Conservation (phyloP, 2,797 vertebrate genomes). For the Anguilla anguilla region DNA sequence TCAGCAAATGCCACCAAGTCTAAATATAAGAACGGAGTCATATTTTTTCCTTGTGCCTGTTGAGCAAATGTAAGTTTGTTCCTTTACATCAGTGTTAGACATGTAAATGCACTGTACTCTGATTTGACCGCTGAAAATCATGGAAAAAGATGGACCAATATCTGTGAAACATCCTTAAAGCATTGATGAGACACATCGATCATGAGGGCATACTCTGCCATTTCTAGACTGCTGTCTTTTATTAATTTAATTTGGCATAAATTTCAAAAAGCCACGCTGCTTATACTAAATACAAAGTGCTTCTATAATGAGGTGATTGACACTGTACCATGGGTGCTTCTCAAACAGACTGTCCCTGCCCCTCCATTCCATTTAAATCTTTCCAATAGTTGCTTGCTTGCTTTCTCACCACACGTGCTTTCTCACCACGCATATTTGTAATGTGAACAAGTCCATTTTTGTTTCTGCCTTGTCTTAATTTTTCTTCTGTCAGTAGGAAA, state of each 20-base stretch:
- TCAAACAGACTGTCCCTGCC: background rate
- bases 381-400: background rate
- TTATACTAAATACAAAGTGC: background rate
- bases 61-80: background rate
- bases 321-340: background rate
- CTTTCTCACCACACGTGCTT: background rate
- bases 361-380: background rate
- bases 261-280: background rate
- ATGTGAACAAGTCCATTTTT: background rate
- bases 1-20: slow-evolving; percentile 1
- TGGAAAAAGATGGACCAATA: background rate
- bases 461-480: background rate
- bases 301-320: background rate
- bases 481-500: background rate
- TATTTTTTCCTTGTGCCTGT: background rate
- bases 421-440: background rate
- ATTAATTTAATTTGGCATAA: background rate
- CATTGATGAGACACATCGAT: background rate
- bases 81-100: background rate
- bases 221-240: background rate
- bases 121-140: background rate
- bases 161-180: background rate
- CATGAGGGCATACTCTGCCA: background rate
- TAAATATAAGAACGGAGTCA: slow-evolving; percentile 5
- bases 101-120: background rate